Evolutionary conservation across 2,113 vertebrate species (phyloP).

Genomic region (Scalopus aquaticus): DNA sequence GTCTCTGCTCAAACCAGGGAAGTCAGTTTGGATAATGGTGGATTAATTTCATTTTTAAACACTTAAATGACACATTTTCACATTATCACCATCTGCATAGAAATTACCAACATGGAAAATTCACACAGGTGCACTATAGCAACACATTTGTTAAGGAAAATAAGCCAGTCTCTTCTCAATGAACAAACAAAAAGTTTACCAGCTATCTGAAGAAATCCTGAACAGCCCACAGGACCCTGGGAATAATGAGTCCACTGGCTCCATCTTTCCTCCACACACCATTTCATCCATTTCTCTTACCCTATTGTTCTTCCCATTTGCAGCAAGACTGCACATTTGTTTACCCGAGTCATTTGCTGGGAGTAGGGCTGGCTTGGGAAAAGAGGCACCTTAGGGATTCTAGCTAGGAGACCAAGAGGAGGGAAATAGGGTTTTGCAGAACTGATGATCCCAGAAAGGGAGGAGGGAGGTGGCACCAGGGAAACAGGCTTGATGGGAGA

Average conservation of each 20-base stretch:
- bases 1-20: background rate
- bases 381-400: slow-evolving; percentile 5
- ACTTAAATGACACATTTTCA: background rate
- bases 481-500: background rate
- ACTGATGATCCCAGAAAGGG: background rate
- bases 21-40: background rate
- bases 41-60: background rate
- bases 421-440: background rate
- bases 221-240: slow-evolving; percentile 47
- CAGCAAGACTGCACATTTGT: slow-evolving; percentile 2
- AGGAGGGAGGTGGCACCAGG: background rate
- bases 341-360: slow-evolving; percentile 50
- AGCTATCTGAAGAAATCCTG: slow-evolving; percentile 77
- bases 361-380: background rate
- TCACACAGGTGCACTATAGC: slow-evolving; percentile 56
- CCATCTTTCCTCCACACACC: slow-evolving; percentile 44
- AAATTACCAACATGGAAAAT: slow-evolving; percentile 48
- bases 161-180: slow-evolving; percentile 44
- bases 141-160: slow-evolving; percentile 26
- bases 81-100: background rate
- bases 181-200: slow-evolving; percentile 73
- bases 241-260: slow-evolving; percentile 26
- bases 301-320: background rate
- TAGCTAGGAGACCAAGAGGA: background rate
- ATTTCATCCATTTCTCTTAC: slow-evolving; percentile 51